Conservation (phyloP, 2,797 vertebrate species). For the Lepidocolaptes lacrymiger region DNA sequence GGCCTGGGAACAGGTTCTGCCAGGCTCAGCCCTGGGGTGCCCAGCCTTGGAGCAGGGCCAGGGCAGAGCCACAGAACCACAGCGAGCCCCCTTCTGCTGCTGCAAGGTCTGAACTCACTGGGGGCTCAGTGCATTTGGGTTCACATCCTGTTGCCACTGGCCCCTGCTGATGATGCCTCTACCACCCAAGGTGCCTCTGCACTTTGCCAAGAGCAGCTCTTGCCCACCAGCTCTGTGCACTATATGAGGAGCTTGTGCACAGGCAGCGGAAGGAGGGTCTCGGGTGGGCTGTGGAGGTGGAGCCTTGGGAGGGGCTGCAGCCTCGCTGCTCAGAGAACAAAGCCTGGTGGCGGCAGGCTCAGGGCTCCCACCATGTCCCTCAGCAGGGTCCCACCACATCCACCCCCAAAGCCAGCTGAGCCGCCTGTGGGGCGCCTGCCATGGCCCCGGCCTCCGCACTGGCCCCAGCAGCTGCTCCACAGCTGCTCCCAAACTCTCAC, state of each 20-base stretch:
- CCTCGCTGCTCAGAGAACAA: slow-evolving; percentile 50
- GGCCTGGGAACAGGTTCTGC: not conserved
- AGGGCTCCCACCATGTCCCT: not conserved
- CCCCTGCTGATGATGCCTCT: not conserved
- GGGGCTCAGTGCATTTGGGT: not conserved
- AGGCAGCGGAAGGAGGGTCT: slow-evolving; percentile 53
- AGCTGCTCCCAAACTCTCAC: slow-evolving; percentile 17
- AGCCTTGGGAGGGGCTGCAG: slow-evolving; percentile 52
- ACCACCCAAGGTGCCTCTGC: not conserved
- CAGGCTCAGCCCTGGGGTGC: not conserved
- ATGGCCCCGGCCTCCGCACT: not conserved
- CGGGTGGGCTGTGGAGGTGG: slow-evolving; percentile 63
- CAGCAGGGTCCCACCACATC: not conserved
- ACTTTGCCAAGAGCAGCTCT: not conserved
- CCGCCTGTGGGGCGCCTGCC: not conserved
- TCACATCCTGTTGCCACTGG: not conserved
- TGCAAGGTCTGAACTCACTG: accelerated
- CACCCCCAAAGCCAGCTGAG: slow-evolving; percentile 14
- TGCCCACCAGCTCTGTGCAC: not conserved
- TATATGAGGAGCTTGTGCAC: slow-evolving; percentile 2
- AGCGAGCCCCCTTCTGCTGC: not conserved
- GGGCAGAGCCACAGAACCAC: not conserved
- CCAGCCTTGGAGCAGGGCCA: not conserved
- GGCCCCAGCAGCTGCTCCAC: slow-evolving; percentile 48
- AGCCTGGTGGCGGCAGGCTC: slow-evolving; percentile 5